Evolutionary conservation across 2,888 invertebrate genomes (phyloP), one percentile per base, ranked within the genome.

Genomic region (Eubasilissa splendida): DNA sequence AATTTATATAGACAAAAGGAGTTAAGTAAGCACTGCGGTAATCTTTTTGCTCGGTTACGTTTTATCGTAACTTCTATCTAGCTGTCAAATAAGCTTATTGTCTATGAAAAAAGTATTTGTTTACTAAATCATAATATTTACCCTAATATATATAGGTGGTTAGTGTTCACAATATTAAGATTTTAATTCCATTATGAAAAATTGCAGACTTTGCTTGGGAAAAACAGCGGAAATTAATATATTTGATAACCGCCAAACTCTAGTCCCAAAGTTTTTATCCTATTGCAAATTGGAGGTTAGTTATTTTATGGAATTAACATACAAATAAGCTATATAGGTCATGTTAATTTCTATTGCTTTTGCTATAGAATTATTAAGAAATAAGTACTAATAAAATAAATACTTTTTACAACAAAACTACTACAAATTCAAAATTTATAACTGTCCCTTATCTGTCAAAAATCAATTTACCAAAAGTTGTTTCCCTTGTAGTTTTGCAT

Each of bases 221-320:
- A n/a, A 22, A 33, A 31, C 11, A 5, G 71, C 71, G 3, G 42
- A 56, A 54, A 73, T 73, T 54, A 56, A 58, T 42, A 56, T 73
- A 56, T 73, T 73, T 58, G 56, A 73, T 12, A 56, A 73, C 42
- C 54, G 71, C n/a, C 54, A 56, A 58, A 33, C 12, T 22, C 33
- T 33, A n/a, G 22, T 73, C n/a, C 31, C 54, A 22, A 73, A 54
- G 12, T 73, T 73, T 73, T 22, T 73, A 31, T 12, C 12, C 56
- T 56, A 42, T 73, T 56, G 56, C 33, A 73, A 73, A 73, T 56
- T 73, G 12, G 56, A 73, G 71, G 71, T 73, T 71, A 22, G 31
- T 42, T 31, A 33, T 33, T 31, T 33, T 33, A 33, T 31, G 4
- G 11, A 22, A 22, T 66, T 66, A 14, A n/a, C 7, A 52, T n/a